Evolutionary conservation across 53 echinoderm and acorn worm genomes (phyloP).

Genomic region (Luidia sarsii): DNA sequence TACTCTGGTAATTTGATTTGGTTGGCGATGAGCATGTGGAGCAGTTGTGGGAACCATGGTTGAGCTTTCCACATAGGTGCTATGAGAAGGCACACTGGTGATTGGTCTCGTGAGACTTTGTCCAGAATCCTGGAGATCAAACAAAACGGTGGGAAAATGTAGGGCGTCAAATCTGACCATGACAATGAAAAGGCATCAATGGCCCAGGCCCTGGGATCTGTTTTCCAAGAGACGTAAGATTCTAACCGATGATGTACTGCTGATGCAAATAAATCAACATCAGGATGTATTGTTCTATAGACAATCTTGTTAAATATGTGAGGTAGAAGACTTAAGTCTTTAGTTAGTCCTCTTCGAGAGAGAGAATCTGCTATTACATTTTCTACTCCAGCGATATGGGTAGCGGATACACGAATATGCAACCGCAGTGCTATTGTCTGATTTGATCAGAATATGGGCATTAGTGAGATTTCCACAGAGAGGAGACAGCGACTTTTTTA

Average conservation of each 20-base stretch:
- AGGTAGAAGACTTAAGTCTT: conserved; percentile 24
- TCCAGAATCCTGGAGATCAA: background rate
- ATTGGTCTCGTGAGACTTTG: background rate
- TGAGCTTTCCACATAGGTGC: conserved; percentile 24
- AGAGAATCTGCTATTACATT: conserved; percentile 29
- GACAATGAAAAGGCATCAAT: conserved; percentile 1
- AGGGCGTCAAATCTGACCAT: conserved; percentile 4
- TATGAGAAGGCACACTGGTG: background rate
- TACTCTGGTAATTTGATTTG: conserved; percentile 21
- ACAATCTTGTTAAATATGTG: conserved; percentile 28
- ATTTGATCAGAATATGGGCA: too few relatives aligned
- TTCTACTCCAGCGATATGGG: too few relatives aligned
- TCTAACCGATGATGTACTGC: conserved; percentile 21
- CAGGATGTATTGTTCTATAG: conserved; percentile 16
- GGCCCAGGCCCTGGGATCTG: background rate
- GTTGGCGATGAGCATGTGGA: background rate
- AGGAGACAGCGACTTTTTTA: too few relatives aligned
- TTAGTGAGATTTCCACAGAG: too few relatives aligned
- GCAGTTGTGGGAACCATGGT: conserved; percentile 10
- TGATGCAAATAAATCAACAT: conserved; percentile 53
- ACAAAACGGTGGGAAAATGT: conserved; percentile 13
- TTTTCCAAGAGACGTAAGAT: background rate
- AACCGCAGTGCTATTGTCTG: too few relatives aligned
- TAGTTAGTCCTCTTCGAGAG: conserved; percentile 44
- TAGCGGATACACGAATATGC: too few relatives aligned